Evolutionary conservation across 2,113 vertebrate species (phyloP).

Genomic region (Lonchura striata): DNA sequence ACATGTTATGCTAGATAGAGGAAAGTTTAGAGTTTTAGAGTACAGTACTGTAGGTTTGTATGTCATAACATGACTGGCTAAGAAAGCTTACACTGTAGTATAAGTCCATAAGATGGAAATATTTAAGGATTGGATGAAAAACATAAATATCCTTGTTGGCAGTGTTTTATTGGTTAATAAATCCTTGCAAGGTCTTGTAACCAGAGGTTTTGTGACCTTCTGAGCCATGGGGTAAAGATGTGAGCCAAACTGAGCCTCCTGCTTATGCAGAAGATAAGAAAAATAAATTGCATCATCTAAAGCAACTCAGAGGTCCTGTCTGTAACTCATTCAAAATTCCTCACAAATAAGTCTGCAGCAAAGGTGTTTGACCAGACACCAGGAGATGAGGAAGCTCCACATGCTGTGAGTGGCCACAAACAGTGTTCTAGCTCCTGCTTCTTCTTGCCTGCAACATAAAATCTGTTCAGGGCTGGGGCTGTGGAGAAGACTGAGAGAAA

Average conservation of each 20-base stretch:
- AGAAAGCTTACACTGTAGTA: background rate
- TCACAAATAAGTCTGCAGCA: background rate
- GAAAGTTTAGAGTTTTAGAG: background rate
- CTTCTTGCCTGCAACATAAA: rapidly evolving
- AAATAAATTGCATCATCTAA: background rate
- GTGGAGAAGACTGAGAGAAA: background rate
- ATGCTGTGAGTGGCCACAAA: background rate
- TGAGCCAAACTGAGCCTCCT: background rate
- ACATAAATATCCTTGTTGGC: background rate
- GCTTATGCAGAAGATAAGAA: background rate
- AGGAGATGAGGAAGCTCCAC: background rate
- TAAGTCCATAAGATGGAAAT: background rate
- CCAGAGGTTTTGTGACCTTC: background rate
- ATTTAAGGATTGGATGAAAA: background rate
- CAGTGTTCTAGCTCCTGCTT: background rate
- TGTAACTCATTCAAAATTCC: background rate
- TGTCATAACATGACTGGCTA: background rate
- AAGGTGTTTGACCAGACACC: background rate
- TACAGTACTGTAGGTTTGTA: background rate
- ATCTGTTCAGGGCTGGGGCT: background rate
- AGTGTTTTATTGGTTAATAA: background rate
- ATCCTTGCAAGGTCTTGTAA: background rate
- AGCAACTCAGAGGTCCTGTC: background rate
- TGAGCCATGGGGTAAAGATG: background rate
- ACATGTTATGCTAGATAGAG: background rate